Conservation (phyloP, 2,888 invertebrate species). For the Proisotoma minuta region DNA sequence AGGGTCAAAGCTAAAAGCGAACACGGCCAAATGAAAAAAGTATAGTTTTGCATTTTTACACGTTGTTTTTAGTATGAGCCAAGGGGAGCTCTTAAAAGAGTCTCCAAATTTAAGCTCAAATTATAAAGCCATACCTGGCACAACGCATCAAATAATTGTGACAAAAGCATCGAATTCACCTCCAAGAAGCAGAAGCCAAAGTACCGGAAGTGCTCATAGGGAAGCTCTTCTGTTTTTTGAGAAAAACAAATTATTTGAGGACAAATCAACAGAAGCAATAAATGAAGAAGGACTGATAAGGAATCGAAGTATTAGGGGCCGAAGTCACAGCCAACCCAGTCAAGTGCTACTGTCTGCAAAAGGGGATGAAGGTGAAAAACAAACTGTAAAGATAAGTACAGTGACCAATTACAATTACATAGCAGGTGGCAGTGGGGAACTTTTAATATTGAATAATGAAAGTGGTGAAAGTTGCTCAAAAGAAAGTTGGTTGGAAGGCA, state of each 20-base stretch:
- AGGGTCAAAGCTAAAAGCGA: not conserved
- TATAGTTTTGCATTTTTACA: too few relatives aligned
- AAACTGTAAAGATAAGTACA: not conserved
- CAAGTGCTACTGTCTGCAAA: not conserved
- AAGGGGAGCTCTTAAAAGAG: not conserved
- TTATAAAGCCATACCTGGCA: too few relatives aligned
- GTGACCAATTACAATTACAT: slow-evolving; percentile 6
- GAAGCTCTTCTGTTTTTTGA: slow-evolving; percentile 36
- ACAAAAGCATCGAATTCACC: slow-evolving; percentile 3
- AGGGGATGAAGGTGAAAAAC: not conserved
- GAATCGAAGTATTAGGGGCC: slow-evolving; percentile 14
- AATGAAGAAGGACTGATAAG: not conserved
- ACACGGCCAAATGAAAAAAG: not conserved
- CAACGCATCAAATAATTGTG: not conserved
- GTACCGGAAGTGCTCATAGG: slow-evolving; percentile 28
- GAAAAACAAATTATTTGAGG: slow-evolving; percentile 27
- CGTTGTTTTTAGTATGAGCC: slow-evolving; percentile 10
- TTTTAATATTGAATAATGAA: not conserved
- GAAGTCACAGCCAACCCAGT: slow-evolving; percentile 32
- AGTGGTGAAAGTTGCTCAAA: slow-evolving; percentile 13
- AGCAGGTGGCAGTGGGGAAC: not conserved
- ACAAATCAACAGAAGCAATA: not conserved
- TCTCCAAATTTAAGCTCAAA: not conserved
- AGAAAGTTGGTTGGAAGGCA: slow-evolving; percentile 41
- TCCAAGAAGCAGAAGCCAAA: slow-evolving; percentile 31